Evolutionary conservation across 2,797 vertebrate genomes (phyloP), one percentile per base, ranked within the genome.

Genomic region (Phrynocephalus guinanensis): DNA sequence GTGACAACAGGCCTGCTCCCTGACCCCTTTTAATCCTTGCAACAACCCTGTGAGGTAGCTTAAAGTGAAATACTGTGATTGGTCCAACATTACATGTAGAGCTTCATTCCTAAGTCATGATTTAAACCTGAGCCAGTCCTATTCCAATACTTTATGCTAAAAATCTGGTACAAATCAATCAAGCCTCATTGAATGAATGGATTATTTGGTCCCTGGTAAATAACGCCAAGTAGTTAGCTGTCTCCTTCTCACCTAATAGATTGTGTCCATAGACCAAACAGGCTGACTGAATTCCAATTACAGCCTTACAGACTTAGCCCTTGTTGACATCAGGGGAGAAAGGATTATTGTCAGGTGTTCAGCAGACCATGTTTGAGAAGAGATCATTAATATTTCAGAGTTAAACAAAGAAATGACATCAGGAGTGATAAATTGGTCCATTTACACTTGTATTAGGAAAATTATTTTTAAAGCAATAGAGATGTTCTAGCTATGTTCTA

Each of bases 301-400:
- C 24, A 5, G 88, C 15, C 63, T 92, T 89, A 67, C 91, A 88
- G 89, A 89, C 13, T 88, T 73, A 72, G 91, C 81, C 79, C 80
- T 67, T 66, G 22, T 60, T 89, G 91, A 86, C 89, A 84, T 91
- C 5, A 79, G 92, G 93, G 94, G 91, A 44, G 38, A 30, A 0
- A 1, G 70, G 75, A 6, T 60, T 85, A 56, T 93, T 95, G 93
- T 91, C 86, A 88, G 22, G 83, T 79, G 88, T 89, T 94, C 93
- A 95, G 94, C 93, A 93, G 90, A 95, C 92, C 88, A 89, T 82
- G 94, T 90, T 83, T 84, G 85, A 91, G 89, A 79, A 83, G 85
- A 91, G 83, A 85, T 95, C 93, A 95, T 96, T 93, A 95, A 95
- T 95, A 94, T 94, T 96, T 96, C 87, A 96, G 60, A 92, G 89